A percentile compares a stretch with the other conserved stretches of the same genome.
phyloP scores from a whole-genome alignment of 2,113 vertebrate genomes.

The Epinephelus fuscoguttatus region DNA sequence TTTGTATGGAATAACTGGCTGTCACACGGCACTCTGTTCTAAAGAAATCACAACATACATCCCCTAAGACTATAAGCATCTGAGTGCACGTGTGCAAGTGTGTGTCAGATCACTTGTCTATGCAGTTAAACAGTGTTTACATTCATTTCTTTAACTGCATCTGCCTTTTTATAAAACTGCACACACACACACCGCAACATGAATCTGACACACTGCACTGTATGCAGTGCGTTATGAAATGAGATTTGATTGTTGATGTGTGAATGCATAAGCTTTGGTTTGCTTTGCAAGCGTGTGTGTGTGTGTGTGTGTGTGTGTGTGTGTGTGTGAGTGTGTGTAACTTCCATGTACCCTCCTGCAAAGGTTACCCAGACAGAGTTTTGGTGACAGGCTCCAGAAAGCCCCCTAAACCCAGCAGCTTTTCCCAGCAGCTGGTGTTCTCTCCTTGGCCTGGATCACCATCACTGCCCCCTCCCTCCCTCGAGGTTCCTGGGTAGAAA shows the following conservation, averaged over 20 bases:
- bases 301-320: constrained; percentile 19
- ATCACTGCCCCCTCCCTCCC: constrained; percentile 53
- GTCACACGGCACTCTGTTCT: constrained; percentile 56
- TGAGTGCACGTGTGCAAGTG: not conserved
- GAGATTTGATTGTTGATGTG: constrained; percentile 4
- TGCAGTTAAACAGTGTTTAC: not conserved
- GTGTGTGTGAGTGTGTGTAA: constrained; percentile 24
- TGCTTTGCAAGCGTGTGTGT: not conserved
- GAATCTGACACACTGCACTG: constrained; percentile 2
- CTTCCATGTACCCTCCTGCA: constrained; percentile 42
- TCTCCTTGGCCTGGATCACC: constrained; percentile 73
- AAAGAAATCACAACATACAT: constrained; percentile 53
- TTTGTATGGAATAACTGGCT: constrained; percentile 53
- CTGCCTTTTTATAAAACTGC: not conserved
- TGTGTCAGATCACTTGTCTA: not conserved
- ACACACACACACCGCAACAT: not conserved
- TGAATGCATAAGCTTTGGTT: constrained; percentile 4
- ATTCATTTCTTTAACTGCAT: not conserved
- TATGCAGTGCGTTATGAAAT: not conserved
- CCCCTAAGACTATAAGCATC: constrained; percentile 40
- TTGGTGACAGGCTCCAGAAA: constrained; percentile 78
- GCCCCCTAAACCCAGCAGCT: constrained; percentile 77
- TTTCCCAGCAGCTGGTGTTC: constrained; percentile 76
- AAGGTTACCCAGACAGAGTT: constrained; percentile 74
- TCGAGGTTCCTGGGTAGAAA: constrained; percentile 19